Evolutionary conservation across 1,140 invertebrate species (phyloP).

Genomic region (Drosophila gunungcola): DNA sequence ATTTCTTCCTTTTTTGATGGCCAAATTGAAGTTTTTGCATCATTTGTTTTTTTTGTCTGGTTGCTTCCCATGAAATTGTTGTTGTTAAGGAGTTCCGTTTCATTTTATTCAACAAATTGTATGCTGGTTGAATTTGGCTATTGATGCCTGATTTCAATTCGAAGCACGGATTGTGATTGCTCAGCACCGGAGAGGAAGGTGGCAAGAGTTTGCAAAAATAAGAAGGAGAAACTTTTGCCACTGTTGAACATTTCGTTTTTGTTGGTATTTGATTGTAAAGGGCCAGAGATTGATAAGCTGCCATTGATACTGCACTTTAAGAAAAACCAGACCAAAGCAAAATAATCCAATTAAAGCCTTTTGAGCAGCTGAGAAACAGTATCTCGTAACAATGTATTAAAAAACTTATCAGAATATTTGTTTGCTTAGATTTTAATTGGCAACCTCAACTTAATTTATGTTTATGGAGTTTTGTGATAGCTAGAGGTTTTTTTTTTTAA

Average conservation of each 20-base stretch:
- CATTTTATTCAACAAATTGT: conserved; percentile 24
- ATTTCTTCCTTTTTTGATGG: not conserved
- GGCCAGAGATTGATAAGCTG: not conserved
- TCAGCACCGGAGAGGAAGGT: not conserved
- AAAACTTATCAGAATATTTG: no score
- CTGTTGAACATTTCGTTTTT: conserved; percentile 62
- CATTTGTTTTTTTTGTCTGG: conserved; percentile 19
- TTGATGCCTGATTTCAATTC: conserved; percentile 29
- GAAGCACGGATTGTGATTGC: conserved; percentile 4
- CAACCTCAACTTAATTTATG: no score
- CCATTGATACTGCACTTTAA: no score
- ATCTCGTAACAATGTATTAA: no score
- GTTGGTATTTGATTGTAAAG: conserved; percentile 61
- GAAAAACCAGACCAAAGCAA: no score
- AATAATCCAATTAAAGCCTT: no score
- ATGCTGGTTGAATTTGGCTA: conserved; percentile 20
- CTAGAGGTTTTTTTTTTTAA: no score
- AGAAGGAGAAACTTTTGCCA: conserved; percentile 30
- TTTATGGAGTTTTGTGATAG: no score
- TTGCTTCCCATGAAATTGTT: conserved; percentile 17
- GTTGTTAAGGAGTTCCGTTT: conserved; percentile 8
- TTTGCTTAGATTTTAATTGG: no score
- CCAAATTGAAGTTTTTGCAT: conserved; percentile 14
- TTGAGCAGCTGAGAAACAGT: no score
- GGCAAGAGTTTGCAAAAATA: conserved; percentile 20